These are phyloP conservation scores for Balanococcus diminutus DNA, from an alignment of 2,888 invertebrate species.

Conservation along the genomic window DNA sequence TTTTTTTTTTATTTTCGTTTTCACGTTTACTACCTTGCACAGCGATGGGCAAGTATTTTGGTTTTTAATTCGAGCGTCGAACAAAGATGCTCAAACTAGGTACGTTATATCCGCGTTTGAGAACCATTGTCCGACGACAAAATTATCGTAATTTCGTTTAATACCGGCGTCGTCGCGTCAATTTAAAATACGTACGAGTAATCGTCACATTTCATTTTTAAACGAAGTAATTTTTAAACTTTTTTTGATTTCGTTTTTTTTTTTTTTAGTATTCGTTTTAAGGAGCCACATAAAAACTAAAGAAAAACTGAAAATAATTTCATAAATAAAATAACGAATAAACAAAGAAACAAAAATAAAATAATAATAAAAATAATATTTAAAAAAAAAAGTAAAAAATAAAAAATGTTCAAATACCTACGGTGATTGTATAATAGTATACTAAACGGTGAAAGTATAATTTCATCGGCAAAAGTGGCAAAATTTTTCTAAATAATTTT, in stretches of 20 bases:
- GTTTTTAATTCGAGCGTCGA: not conserved
- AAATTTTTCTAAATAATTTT: not conserved
- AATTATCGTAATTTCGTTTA: not conserved
- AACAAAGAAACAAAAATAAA: conserved; percentile 56
- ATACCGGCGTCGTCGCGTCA: not conserved
- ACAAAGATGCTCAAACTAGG: not conserved
- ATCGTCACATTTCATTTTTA: not conserved
- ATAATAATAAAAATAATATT: conserved; percentile 24
- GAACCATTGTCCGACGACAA: not conserved
- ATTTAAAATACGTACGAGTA: not conserved
- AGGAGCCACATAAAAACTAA: conserved; percentile 45
- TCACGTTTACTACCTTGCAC: not conserved
- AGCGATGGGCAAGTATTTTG: too few relatives aligned
- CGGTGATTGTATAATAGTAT: too few relatives aligned
- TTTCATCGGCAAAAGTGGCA: not conserved
- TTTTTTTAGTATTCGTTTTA: not conserved
- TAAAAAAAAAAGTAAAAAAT: conserved; percentile 57
- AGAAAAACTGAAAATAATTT: conserved; percentile 53
- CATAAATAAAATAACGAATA: conserved; percentile 56
- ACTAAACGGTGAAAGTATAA: not conserved
- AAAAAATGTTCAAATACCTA: conserved; percentile 5
- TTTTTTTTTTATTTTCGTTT: not conserved
- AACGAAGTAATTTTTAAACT: not conserved
- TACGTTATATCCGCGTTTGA: not conserved
- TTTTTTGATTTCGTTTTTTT: not conserved